Evolutionary conservation across 2,797 vertebrate species (phyloP), one percentile per base, ranked within the genome.

Genomic region (Galago senegalensis): DNA sequence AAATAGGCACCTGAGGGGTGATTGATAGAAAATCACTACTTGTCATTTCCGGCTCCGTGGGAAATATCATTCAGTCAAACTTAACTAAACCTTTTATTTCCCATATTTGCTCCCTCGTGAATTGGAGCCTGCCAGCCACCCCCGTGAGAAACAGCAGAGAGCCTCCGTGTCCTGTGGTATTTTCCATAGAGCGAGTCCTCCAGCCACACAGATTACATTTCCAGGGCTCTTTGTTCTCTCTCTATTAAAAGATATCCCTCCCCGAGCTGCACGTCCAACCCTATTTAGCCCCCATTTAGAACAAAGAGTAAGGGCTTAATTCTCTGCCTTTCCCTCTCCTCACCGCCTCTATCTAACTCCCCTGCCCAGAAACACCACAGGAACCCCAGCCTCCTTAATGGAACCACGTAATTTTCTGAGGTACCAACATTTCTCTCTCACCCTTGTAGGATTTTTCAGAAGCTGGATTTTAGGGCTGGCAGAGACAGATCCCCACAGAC

Each of bases 1-100:
- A 97, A 97, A 93, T 31, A 87, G 92, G 83, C 95, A 91, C 92
- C 87, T 97, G 93, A 98, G 96, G 94, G 87, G 89, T 91, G 91
- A 98, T 97, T 97, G 96, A 95, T 79, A 97, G 96, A 85, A 98
- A 98, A 97, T 95, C 80, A 69, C 79, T 97, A 79, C 82, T 86
- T 98, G 96, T 97, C 96, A 89, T 93, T 92, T 83, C 94, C 2
- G 82, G 43, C 77, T 96, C 53, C 94, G 18, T 7, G 6, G 97
- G 95, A 93, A 98, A 94, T 53, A 58, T 76, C 97, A 92, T 86
- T 96, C 94, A 98, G 93, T 86, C 93, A 95, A 98, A 72, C 46
- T 95, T 97, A 97, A 96, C 70, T 96, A 91, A 97, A 80, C 60
- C 96, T 96, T 98, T 37, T 1, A 96, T 63, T 97, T 90, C 81